A percentile compares a stretch with the other conserved stretches of the same genome.
phyloP scores from a whole-genome alignment of 2,888 invertebrate genomes.

The Poecilobothrus nobilitatus region DNA sequence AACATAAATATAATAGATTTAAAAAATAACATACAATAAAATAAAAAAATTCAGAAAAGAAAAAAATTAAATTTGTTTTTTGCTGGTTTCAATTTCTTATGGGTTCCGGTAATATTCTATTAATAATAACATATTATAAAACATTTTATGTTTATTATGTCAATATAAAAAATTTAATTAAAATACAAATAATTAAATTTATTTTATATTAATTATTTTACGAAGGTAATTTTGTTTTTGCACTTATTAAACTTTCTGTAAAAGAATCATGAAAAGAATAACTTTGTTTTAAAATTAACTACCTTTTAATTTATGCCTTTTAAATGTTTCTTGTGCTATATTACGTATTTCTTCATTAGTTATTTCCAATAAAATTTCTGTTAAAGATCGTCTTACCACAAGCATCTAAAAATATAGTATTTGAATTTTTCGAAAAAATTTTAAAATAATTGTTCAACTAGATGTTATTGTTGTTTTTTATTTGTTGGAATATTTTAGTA shows the following conservation, averaged over 20 bases:
- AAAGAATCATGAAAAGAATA: slow-evolving; percentile 14
- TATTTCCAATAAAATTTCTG: slow-evolving; percentile 88
- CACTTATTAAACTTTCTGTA: not conserved
- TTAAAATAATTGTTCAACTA: too few species aligned
- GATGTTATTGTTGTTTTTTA: too few species aligned
- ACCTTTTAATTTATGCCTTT: slow-evolving; percentile 73
- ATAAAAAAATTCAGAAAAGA: slow-evolving; percentile 13
- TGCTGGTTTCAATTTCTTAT: not conserved
- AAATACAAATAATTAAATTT: too few species aligned
- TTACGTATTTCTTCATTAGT: slow-evolving; percentile 81
- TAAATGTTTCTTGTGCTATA: slow-evolving; percentile 78
- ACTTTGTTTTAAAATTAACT: slow-evolving; percentile 39
- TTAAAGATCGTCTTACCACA: slow-evolving; percentile 77
- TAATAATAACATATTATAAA: too few species aligned
- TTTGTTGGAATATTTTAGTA: too few species aligned
- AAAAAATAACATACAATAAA: slow-evolving; percentile 13
- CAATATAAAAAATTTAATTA: too few species aligned
- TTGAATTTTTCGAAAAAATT: slow-evolving; percentile 15
- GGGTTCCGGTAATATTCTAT: not conserved
- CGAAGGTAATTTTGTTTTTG: too few species aligned
- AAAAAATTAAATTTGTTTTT: slow-evolving; percentile 2
- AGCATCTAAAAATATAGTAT: slow-evolving; percentile 61
- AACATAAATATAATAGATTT: slow-evolving; percentile 28
- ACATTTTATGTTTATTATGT: too few species aligned
- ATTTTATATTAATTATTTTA: too few species aligned